phyloP scores from a whole-genome alignment of 2,113 vertebrate genomes.

The Platycercus adscitus region DNA sequence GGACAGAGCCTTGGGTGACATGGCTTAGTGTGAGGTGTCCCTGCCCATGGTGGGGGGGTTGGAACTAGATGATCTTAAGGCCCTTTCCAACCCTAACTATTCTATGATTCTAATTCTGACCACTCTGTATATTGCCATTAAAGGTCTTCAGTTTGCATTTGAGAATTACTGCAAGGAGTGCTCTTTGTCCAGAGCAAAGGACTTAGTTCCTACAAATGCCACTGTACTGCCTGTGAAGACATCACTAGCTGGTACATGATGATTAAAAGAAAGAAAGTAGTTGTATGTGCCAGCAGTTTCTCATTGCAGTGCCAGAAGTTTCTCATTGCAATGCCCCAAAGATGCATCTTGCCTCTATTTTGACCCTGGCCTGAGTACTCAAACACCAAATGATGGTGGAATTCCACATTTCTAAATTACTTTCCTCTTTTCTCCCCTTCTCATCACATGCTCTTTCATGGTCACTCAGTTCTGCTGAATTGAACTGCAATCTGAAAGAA shows the following conservation, averaged over 20 bases:
- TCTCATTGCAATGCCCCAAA: background rate
- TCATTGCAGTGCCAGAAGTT: background rate
- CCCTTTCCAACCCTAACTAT: no score
- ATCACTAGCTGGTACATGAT: background rate
- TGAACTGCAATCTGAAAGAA: constrained; percentile 21
- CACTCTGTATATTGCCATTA: background rate
- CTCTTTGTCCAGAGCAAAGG: background rate
- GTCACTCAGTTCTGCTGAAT: background rate
- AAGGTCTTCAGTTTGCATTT: background rate
- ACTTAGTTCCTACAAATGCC: background rate
- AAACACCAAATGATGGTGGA: background rate
- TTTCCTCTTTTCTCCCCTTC: background rate
- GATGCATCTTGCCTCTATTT: background rate
- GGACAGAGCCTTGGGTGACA: no score
- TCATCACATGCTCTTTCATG: background rate
- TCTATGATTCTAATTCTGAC: background rate
- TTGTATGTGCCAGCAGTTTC: background rate
- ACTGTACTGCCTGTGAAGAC: background rate
- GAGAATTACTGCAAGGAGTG: background rate
- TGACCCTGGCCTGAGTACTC: background rate
- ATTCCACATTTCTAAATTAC: background rate
- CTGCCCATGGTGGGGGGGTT: no score
- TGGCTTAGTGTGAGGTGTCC: no score
- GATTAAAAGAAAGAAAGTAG: background rate
- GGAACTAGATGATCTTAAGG: no score